phyloP scores from a whole-genome alignment of 1,140 invertebrate genomes.

The Watersipora subatra region DNA sequence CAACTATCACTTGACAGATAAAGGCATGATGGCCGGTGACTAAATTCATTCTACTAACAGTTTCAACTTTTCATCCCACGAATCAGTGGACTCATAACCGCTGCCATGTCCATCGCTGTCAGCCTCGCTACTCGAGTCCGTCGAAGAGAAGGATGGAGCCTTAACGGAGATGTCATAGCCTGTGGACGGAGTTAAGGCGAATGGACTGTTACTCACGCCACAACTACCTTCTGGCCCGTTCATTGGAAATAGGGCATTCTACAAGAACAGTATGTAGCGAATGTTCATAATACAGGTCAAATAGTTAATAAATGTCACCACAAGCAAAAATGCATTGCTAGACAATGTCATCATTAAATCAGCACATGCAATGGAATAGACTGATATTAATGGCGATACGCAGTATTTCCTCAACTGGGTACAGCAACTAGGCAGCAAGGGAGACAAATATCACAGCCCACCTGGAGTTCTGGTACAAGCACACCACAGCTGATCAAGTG shows the following conservation, averaged over 20 bases:
- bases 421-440: too few species aligned
- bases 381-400: too few species aligned
- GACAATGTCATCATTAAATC: too few species aligned
- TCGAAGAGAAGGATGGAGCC: conserved; percentile 36
- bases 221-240: not conserved
- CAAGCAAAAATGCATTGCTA: too few species aligned
- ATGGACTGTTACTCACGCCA: not conserved
- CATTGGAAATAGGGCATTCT: not conserved
- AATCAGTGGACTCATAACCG: conserved; percentile 12
- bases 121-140: conserved; percentile 31
- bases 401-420: too few species aligned
- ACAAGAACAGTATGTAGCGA: too few species aligned
- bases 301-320: too few species aligned
- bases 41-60: too few species aligned
- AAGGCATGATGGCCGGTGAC: too few species aligned
- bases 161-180: conserved; percentile 29
- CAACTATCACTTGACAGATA: too few species aligned
- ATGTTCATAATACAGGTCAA: too few species aligned
- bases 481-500: conserved; percentile 40
- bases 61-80: not conserved
- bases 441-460: conserved; percentile 19
- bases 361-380: too few species aligned
- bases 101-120: conserved; percentile 16
- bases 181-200: conserved; percentile 10
- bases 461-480: conserved; percentile 25